Evolutionary conservation across 2,113 vertebrate genomes (phyloP).

Genomic region (Sinocyclocheilus maitianheensis): DNA sequence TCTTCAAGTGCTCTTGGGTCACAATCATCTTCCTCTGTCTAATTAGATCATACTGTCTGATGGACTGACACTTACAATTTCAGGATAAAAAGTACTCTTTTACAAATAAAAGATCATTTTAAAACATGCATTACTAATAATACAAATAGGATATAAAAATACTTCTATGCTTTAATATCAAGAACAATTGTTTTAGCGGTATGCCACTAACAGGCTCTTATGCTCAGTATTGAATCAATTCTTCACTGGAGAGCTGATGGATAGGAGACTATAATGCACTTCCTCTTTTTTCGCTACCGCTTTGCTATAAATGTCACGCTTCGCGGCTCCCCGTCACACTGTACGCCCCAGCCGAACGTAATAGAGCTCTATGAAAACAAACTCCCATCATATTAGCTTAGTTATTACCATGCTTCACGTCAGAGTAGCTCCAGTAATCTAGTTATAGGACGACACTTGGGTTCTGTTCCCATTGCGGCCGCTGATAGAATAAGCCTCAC

Average conservation of each 20-base stretch:
- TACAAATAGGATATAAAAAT: slow-evolving; percentile 7
- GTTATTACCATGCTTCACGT: slow-evolving; percentile 36
- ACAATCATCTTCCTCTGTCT: slow-evolving; percentile 42
- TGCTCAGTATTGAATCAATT: slow-evolving; percentile 5
- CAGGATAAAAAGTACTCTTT: background rate
- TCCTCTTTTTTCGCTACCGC: slow-evolving; percentile 28
- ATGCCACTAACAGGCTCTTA: background rate
- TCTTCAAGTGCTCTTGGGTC: slow-evolving; percentile 50
- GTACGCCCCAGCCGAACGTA: slow-evolving; percentile 12
- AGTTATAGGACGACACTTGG: slow-evolving; percentile 35
- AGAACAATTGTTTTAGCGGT: background rate
- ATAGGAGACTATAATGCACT: slow-evolving; percentile 11
- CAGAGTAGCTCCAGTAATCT: slow-evolving; percentile 38
- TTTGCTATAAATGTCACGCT: slow-evolving; percentile 33
- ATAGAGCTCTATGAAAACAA: slow-evolving; percentile 44
- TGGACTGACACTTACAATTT: slow-evolving; percentile 21
- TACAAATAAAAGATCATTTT: background rate
- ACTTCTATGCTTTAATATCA: background rate
- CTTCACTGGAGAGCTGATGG: slow-evolving; percentile 9
- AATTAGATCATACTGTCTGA: slow-evolving; percentile 39
- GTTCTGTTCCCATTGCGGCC: slow-evolving; percentile 24
- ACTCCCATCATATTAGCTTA: slow-evolving; percentile 42
- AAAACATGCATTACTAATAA: background rate
- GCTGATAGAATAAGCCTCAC: slow-evolving; percentile 24
- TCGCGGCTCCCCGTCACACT: background rate